These are phyloP conservation scores for Trematocara marginatum DNA, from an alignment of 2,113 vertebrate genomes.

Conservation along the genomic window DNA sequence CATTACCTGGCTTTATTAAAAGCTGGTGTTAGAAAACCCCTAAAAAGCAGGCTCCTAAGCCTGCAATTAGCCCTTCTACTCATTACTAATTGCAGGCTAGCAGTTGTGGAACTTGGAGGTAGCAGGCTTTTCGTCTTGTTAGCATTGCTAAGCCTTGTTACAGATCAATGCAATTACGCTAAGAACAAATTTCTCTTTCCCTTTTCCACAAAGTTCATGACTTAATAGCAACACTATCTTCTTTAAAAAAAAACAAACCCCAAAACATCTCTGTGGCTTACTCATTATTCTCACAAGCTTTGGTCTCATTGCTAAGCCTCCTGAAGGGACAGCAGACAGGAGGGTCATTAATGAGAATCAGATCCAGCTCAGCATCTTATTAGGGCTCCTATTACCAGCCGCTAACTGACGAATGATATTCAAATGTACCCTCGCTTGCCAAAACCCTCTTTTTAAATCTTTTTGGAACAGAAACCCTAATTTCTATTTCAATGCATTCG, in stretches of 20 bases:
- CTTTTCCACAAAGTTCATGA: neutral
- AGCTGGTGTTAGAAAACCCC: neutral
- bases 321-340: neutral
- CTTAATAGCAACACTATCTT: neutral
- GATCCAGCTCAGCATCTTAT: constrained; percentile 2
- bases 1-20: neutral
- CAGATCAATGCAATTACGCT: neutral
- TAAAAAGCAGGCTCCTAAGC: neutral
- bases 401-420: neutral
- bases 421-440: neutral
- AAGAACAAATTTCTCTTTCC: neutral
- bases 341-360: constrained; percentile 2
- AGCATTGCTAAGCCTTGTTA: neutral
- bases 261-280: neutral
- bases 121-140: neutral
- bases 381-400: neutral
- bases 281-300: neutral
- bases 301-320: neutral
- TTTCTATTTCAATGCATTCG: neutral
- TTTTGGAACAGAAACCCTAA: neutral
- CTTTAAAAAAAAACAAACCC: neutral
- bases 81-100: constrained; percentile 1
- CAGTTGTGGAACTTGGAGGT: neutral
- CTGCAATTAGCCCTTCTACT: neutral
- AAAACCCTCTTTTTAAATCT: neutral